Percentiles rank a stretch among this genome's conserved stretches.
These are phyloP conservation scores for Aphelenchoides besseyi DNA, from an alignment of 1,140 invertebrate species.

Conservation along the genomic window DNA sequence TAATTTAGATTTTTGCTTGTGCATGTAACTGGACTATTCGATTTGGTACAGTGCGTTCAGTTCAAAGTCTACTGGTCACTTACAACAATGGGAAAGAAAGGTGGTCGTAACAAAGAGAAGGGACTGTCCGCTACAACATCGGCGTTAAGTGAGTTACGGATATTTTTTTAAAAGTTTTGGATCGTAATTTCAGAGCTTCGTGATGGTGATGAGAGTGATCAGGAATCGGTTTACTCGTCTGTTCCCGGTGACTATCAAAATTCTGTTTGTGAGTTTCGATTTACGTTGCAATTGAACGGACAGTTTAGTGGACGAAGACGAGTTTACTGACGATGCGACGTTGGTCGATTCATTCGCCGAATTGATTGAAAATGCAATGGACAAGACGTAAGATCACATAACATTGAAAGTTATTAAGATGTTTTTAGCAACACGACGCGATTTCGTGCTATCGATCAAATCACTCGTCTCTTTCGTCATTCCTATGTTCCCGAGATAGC, in stretches of 20 bases:
- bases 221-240: constrained; percentile 45
- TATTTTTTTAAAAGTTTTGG: not conserved
- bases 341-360: constrained; percentile 42
- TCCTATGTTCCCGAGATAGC: constrained; percentile 41
- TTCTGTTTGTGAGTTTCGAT: constrained; percentile 22
- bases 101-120: constrained; percentile 36
- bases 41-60: no score
- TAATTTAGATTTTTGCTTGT: no score
- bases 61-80: no score
- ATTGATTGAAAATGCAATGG: constrained; percentile 41
- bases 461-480: constrained; percentile 27
- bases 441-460: constrained; percentile 39
- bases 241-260: constrained; percentile 32
- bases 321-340: constrained; percentile 25
- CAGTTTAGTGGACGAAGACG: constrained; percentile 37
- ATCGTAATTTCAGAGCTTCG: constrained; percentile 4
- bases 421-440: constrained; percentile 38
- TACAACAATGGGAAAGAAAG: constrained; percentile 35
- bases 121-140: constrained; percentile 11
- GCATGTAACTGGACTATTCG: no score
- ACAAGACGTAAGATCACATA: constrained; percentile 40
- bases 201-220: constrained; percentile 40
- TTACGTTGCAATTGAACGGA: not conserved
- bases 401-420: constrained; percentile 18
- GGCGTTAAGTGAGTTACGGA: constrained; percentile 2